These are phyloP conservation scores for Malthinus flaveolus DNA, from an alignment of 2,888 invertebrate genomes.

Conservation along the genomic window DNA sequence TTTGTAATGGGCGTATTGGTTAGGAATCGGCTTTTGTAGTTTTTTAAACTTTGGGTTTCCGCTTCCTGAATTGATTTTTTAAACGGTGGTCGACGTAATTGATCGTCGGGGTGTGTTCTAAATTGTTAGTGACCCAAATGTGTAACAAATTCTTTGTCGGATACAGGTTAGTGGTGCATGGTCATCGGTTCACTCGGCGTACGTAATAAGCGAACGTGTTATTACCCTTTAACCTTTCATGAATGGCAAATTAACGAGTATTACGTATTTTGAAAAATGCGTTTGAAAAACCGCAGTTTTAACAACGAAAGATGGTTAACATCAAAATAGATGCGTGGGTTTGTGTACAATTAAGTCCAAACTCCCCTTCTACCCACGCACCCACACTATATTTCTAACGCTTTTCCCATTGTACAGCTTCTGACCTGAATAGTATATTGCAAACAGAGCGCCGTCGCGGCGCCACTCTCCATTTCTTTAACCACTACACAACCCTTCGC, in stretches of 20 bases:
- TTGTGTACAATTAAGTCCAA: slow-evolving; percentile 10
- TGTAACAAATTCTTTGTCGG: slow-evolving; percentile 1
- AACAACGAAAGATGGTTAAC: background rate
- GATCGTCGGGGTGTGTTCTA: slow-evolving; percentile 6
- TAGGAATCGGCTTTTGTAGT: too few species aligned
- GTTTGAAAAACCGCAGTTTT: background rate
- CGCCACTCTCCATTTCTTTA: slow-evolving; percentile 30
- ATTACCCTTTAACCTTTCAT: slow-evolving; percentile 21
- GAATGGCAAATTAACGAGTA: background rate
- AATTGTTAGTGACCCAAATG: slow-evolving; percentile 13
- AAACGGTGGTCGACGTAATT: background rate
- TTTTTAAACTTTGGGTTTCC: too few species aligned
- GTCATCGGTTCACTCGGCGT: slow-evolving; percentile 7
- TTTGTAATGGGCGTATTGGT: too few species aligned
- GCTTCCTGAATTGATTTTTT: too few species aligned
- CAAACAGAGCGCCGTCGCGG: slow-evolving; percentile 33
- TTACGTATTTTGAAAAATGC: slow-evolving; percentile 5
- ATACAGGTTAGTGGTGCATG: slow-evolving; percentile 20
- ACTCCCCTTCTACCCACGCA: slow-evolving; percentile 8
- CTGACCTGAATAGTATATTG: slow-evolving; percentile 33
- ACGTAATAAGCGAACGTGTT: slow-evolving; percentile 10
- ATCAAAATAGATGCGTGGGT: background rate
- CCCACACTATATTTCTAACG: slow-evolving; percentile 15
- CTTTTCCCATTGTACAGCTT: slow-evolving; percentile 31
- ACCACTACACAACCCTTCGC: slow-evolving; percentile 10